Percentiles rank a stretch among this genome's conserved stretches.
phyloP scores from a whole-genome alignment of 2,797 vertebrate genomes.

The Rhadinocentrus ornatus region DNA sequence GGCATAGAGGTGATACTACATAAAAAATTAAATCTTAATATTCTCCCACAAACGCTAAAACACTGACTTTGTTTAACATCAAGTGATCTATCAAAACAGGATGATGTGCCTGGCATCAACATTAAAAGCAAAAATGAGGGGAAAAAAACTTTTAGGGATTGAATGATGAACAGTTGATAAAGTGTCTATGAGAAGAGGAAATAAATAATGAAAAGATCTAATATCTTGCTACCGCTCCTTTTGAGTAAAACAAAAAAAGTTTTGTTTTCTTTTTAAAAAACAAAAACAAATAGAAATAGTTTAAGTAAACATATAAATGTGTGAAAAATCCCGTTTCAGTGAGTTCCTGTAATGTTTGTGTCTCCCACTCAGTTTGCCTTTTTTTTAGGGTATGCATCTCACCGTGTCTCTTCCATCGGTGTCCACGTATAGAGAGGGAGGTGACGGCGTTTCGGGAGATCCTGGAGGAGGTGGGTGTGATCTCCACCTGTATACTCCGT shows the following conservation, averaged over 20 bases:
- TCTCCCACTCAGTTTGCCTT: not conserved
- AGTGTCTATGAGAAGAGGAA: conserved; percentile 30
- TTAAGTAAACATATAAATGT: not conserved
- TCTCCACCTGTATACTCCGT: conserved; percentile 96
- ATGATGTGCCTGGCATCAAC: not conserved
- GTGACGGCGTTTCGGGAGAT: conserved; percentile 99
- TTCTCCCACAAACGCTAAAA: not conserved
- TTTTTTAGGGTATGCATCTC: conserved; percentile 62
- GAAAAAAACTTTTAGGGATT: not conserved
- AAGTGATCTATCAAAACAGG: not conserved
- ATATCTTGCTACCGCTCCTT: conserved; percentile 44
- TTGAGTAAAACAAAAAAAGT: conserved; percentile 3
- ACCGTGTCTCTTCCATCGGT: conserved; percentile 99
- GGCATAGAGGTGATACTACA: not conserved
- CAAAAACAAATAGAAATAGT: not conserved
- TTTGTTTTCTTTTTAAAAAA: not conserved
- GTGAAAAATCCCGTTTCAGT: not conserved
- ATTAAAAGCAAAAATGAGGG: not conserved
- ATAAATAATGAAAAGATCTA: conserved; percentile 25
- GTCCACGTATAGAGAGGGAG: conserved; percentile 96
- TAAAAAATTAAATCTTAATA: not conserved
- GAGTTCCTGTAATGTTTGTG: not conserved
- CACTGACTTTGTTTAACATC: not conserved
- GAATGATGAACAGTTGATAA: conserved; percentile 1
- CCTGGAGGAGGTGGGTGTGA: conserved; percentile 95